Evolutionary conservation across 2,113 vertebrate genomes (phyloP).

Genomic region (Nothoprocta pentlandii): DNA sequence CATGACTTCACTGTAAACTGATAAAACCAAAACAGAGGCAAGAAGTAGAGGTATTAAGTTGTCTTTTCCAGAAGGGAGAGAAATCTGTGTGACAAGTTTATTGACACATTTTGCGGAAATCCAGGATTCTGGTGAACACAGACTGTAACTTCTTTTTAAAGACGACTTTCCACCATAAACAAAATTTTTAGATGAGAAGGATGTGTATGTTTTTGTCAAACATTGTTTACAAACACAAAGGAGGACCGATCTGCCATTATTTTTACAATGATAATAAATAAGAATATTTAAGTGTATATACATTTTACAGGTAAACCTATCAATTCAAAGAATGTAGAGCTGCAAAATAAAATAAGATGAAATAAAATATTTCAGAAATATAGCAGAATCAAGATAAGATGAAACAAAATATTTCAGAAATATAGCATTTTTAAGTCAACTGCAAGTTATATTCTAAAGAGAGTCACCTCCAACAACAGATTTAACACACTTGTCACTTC

Average conservation of each 20-base stretch:
- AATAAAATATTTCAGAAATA: not conserved
- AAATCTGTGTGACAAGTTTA: not conserved
- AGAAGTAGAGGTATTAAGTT: slow-evolving; percentile 18
- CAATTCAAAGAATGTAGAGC: not conserved
- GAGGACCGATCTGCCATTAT: not conserved
- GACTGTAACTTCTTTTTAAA: slow-evolving; percentile 12
- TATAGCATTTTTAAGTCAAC: not conserved
- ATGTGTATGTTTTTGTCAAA: not conserved
- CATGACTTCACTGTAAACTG: not conserved
- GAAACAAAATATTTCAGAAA: not conserved
- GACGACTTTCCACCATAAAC: slow-evolving; percentile 3
- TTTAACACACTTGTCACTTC: not conserved
- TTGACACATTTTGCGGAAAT: slow-evolving; percentile 35
- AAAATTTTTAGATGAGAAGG: slow-evolving; percentile 15
- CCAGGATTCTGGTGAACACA: not conserved
- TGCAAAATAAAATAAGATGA: not conserved
- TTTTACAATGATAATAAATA: slow-evolving; percentile 10
- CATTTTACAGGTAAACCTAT: not conserved
- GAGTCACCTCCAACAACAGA: not conserved
- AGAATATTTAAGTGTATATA: not conserved
- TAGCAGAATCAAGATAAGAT: not conserved
- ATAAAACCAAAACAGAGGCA: slow-evolving; percentile 11
- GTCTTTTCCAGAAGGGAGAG: slow-evolving; percentile 29
- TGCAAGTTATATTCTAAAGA: not conserved
- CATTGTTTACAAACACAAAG: slow-evolving; percentile 25